Conservation (phyloP, 2,113 vertebrate genomes). For the Merops nubicus region DNA sequence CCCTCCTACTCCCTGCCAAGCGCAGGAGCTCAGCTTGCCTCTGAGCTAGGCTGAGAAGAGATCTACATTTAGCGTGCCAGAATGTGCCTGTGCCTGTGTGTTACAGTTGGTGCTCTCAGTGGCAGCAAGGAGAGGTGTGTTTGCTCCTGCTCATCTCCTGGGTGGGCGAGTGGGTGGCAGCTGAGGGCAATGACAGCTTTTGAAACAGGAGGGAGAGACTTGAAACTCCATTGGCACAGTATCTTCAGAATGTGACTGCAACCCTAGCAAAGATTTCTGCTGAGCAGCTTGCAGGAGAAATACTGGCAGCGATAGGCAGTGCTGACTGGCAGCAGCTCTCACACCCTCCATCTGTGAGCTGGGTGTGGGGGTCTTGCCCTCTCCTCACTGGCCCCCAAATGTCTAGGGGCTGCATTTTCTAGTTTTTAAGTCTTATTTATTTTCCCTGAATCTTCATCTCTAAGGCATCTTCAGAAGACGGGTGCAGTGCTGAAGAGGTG, state of each 20-base stretch:
- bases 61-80: not conserved
- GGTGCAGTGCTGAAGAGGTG: not conserved
- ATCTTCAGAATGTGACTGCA: not conserved
- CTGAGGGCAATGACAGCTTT: not conserved
- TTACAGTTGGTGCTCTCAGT: fast-evolving
- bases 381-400: not conserved
- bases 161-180: not conserved
- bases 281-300: not conserved
- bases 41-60: not conserved
- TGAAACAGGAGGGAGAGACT: not conserved
- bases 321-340: not conserved
- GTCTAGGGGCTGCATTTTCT: not conserved
- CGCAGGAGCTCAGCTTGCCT: not conserved
- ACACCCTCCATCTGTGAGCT: not conserved
- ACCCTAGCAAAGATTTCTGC: not conserved
- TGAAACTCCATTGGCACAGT: not conserved
- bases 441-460: not conserved
- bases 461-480: not conserved
- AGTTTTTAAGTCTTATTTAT: not conserved
- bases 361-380: fast-evolving
- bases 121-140: fast-evolving
- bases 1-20: not conserved
- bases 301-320: not conserved
- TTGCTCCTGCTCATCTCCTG: not conserved
- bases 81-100: fast-evolving